Evolutionary conservation across 2,113 vertebrate species (phyloP), one percentile per base, ranked within the genome.

Genomic region (Trichechus manatus): DNA sequence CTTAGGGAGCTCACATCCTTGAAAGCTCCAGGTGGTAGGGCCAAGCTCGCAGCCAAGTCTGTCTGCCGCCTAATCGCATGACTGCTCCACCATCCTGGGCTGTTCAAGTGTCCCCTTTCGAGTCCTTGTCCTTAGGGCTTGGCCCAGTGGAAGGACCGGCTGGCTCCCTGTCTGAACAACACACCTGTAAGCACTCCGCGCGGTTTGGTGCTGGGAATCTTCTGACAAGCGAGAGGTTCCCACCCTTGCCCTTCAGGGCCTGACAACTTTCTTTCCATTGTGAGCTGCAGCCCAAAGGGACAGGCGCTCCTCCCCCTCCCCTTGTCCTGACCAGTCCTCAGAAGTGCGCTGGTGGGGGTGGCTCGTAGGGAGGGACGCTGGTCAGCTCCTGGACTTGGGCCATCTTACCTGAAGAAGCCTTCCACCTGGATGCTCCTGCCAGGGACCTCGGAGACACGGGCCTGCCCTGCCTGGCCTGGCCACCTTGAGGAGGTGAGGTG

Each of bases 231-330:
- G 80, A 97, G 93, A 97, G 97, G 97, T 95, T 98, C 95, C 96
- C 98, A 92, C 63, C 97, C 98, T 96, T 98, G 97, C 97, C 98
- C 97, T 98, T 93, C 97, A 96, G 97, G 98, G 98, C 98, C 97
- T 90, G 96, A 93, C 95, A 92, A 94, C 96, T 97, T 97, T 98
- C 98, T 97, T 94, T 95, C 94, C 94, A 92, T 70, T 25, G 64
- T 78, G 1, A 29, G 82, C 53, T 0, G 8, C 47, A n/a, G 94
- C 91, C 94, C 82, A 8, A 0, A 31, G 92, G 56, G 59, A 15
- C 82, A 96, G 95, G 95, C 93, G 33, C 47, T 0, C 36, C 4
- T 66, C 39, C 85, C 50, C 23, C 72, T 27, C 19, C 0, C 97
- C 95, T 61, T 93, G 97, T 96, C 89, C 97, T 80, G 97, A 94